Conservation (phyloP, 2,797 vertebrate genomes). For the Typhlichthys eigenmanni region DNA sequence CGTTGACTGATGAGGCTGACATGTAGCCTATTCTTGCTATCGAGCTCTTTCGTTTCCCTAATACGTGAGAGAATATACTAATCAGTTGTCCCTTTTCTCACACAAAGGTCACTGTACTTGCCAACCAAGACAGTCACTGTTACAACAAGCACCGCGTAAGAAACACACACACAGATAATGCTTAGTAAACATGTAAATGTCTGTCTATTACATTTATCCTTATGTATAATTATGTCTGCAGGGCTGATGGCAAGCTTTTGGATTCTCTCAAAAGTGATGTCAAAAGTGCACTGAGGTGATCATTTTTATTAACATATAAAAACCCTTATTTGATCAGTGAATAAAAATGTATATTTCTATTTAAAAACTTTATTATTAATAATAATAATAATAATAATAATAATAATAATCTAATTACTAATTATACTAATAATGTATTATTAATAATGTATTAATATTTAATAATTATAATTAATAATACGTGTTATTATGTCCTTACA, state of each 20-base stretch:
- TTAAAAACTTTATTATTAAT: no score
- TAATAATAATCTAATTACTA: no score
- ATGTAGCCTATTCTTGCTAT: no score
- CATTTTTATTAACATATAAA: background rate
- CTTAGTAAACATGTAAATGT: background rate
- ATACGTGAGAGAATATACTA: background rate
- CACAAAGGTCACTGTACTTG: slow-evolving; percentile 49
- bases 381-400: no score
- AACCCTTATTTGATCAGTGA: background rate
- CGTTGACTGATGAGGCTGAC: no score
- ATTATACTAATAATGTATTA: background rate
- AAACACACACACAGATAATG: no score
- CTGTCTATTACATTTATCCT: background rate
- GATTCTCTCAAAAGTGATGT: slow-evolving; percentile 12
- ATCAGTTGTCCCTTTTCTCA: slow-evolving; percentile 27
- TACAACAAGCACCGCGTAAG: slow-evolving; percentile 40
- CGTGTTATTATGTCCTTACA: background rate
- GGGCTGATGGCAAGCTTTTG: slow-evolving; percentile 40
- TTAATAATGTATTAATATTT: slow-evolving; percentile 1
- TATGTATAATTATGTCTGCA: slow-evolving; percentile 21
- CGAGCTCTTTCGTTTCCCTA: no score
- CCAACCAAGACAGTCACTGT: slow-evolving; percentile 63
- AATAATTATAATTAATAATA: background rate
- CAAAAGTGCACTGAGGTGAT: background rate
- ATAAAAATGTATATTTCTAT: no score